A percentile compares a stretch with the other conserved stretches of the same genome.
phyloP scores from a whole-genome alignment of 2,797 vertebrate species.

The Tympanoctomys barrerae region DNA sequence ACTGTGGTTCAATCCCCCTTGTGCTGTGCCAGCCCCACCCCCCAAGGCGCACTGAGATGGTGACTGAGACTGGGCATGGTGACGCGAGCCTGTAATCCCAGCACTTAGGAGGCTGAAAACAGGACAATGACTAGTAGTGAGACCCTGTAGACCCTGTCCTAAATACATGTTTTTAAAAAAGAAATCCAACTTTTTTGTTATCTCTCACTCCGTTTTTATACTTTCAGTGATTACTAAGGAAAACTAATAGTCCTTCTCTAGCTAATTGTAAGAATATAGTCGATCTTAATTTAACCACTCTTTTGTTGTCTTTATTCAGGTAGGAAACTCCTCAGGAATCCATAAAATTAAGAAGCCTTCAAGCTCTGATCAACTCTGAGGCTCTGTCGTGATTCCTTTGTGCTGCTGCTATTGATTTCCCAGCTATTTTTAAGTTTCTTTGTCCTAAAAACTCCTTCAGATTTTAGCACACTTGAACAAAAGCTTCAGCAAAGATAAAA shows the following conservation, averaged over 20 bases:
- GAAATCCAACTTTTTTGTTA: neutral
- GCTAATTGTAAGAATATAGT: neutral
- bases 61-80: too few species aligned
- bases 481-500: slow-evolving; percentile 22
- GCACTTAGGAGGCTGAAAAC: too few species aligned
- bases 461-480: slow-evolving; percentile 49
- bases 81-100: too few species aligned
- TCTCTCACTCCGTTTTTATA: neutral
- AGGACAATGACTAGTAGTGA: too few species aligned
- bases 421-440: slow-evolving; percentile 73
- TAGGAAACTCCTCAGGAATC: slow-evolving; percentile 63
- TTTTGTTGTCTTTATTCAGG: slow-evolving; percentile 49
- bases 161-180: too few species aligned
- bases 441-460: slow-evolving; percentile 68
- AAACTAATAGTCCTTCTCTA: neutral
- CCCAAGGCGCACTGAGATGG: too few species aligned
- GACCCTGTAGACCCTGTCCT: too few species aligned
- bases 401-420: slow-evolving; percentile 61
- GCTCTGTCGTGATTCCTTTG: slow-evolving; percentile 58
- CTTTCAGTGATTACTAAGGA: neutral
- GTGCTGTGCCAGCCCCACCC: too few species aligned
- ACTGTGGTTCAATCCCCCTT: too few species aligned
- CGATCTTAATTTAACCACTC: slow-evolving; percentile 3
- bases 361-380: slow-evolving; percentile 55
- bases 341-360: slow-evolving; percentile 26